A percentile compares a stretch with the other conserved stretches of the same genome.
These are phyloP conservation scores for Rhamnusium bicolor DNA, from an alignment of 2,888 invertebrate genomes.

Conservation along the genomic window DNA sequence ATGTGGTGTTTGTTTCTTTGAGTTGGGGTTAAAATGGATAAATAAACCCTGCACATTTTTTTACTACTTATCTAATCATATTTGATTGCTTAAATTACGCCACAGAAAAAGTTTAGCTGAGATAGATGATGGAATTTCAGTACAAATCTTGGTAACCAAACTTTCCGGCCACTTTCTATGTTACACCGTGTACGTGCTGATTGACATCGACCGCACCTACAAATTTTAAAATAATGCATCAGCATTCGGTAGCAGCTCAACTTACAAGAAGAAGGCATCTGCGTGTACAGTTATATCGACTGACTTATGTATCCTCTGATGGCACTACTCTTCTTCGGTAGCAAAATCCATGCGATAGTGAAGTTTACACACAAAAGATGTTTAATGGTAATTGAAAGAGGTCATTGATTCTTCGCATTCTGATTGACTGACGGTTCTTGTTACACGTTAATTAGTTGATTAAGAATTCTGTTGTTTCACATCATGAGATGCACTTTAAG, in stretches of 20 bases:
- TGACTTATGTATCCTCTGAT: conserved; percentile 24
- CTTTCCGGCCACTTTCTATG: neutral
- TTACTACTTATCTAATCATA: too few relatives aligned
- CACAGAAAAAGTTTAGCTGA: too few relatives aligned
- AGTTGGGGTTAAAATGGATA: too few relatives aligned
- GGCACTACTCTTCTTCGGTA: conserved; percentile 17
- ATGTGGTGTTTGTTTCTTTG: too few relatives aligned
- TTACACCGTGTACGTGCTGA: neutral
- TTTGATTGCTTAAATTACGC: too few relatives aligned
- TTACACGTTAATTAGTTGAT: neutral
- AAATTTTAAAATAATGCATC: conserved; percentile 25
- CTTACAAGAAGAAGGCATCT: conserved; percentile 27
- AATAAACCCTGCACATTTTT: too few relatives aligned
- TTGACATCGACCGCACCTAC: conserved; percentile 15
- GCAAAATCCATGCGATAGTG: conserved; percentile 16
- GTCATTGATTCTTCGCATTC: conserved; percentile 36
- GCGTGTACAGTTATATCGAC: conserved; percentile 34
- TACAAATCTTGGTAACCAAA: neutral
- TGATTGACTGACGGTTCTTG: neutral
- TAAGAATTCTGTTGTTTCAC: neutral
- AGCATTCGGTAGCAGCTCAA: conserved; percentile 22
- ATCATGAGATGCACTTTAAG: neutral
- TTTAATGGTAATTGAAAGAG: conserved; percentile 33
- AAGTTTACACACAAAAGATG: conserved; percentile 27
- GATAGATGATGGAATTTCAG: neutral